Base-by-base conservation (phyloP, 2,113 vertebrate species). In the Barbus barbus region DNA sequence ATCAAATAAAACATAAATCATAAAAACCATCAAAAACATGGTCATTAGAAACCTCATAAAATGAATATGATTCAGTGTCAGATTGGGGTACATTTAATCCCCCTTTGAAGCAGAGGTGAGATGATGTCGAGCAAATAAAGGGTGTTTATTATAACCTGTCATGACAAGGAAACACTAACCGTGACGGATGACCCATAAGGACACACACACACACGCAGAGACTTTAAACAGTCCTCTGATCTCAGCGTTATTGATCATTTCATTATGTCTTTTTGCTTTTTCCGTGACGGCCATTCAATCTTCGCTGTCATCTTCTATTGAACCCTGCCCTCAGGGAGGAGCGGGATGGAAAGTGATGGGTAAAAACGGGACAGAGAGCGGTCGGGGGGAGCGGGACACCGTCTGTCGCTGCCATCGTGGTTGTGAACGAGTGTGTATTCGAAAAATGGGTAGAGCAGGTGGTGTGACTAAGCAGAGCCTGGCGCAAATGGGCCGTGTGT, bases 371-470 rank as follows among this genome's bases (percentile, higher is more conserved):
- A 63, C 58, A 38, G 18, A 69, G 74, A 41, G 38, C 4, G 33
- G 48, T 18, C 24, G 14, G 69, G 69, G 36, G 41, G 83, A n/a
- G 38, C 46, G 63, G 82, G 65, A 38, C 94, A 94, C 95, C 94
- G 94, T 96, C 95, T 97, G 95, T 94, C 94, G 92, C 92, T 78
- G 24, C 85, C 74, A 63, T 83, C 77, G 61, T 87, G 76, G 91
- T 81, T 74, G 74, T 84, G 58, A 63, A 46, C 63, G 83, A 85
- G 60, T 77, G 71, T 87, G 89, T 28, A 81, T 78, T 48, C 33
- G 92, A 95, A 97, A 96, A 97, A 97, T 96, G 95, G 95, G 92
- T 95, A 94, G 95, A 96, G 98, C 98, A 99, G 98, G 97, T 99
- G 98, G 97, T 98, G 97, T 97, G 96, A 97, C 97, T 97, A 96